phyloP scores from a whole-genome alignment of 2,113 vertebrate genomes.

The Peromyscus maniculatus region DNA sequence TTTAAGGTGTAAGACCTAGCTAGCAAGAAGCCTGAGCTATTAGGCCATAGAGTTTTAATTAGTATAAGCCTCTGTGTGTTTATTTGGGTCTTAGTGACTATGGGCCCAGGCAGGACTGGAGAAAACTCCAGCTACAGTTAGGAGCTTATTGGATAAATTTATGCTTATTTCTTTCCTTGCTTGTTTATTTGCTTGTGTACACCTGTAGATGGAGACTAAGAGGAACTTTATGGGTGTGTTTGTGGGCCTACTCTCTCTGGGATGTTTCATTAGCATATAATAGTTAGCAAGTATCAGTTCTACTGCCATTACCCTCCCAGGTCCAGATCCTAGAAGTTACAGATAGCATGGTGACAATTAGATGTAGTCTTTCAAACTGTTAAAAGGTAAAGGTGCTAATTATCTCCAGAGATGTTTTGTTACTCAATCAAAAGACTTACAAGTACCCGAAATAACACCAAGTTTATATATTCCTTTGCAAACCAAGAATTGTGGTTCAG shows the following conservation, averaged over 20 bases:
- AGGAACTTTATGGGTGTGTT: neutral
- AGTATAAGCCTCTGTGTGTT: too few relatives aligned
- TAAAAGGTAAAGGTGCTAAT: neutral
- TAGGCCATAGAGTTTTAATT: too few relatives aligned
- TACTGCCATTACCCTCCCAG: neutral
- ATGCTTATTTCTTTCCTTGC: neutral
- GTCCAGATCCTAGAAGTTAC: neutral
- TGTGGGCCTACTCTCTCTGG: constrained; percentile 14
- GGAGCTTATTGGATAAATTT: neutral
- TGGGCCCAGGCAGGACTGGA: too few relatives aligned
- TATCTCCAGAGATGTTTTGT: neutral
- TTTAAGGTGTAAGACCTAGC: too few relatives aligned
- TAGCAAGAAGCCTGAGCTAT: too few relatives aligned
- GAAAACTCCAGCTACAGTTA: too few relatives aligned
- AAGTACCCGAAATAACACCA: neutral
- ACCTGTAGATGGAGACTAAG: neutral
- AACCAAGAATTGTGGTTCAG: neutral
- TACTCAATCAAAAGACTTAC: neutral
- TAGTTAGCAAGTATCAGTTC: neutral
- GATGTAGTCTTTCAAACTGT: neutral
- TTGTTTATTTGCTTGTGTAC: neutral
- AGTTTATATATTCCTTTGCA: neutral
- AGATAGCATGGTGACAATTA: neutral
- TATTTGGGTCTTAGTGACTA: too few relatives aligned
- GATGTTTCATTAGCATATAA: neutral